phyloP scores from a whole-genome alignment of 2,888 invertebrate genomes.

The Isoperla grammatica region DNA sequence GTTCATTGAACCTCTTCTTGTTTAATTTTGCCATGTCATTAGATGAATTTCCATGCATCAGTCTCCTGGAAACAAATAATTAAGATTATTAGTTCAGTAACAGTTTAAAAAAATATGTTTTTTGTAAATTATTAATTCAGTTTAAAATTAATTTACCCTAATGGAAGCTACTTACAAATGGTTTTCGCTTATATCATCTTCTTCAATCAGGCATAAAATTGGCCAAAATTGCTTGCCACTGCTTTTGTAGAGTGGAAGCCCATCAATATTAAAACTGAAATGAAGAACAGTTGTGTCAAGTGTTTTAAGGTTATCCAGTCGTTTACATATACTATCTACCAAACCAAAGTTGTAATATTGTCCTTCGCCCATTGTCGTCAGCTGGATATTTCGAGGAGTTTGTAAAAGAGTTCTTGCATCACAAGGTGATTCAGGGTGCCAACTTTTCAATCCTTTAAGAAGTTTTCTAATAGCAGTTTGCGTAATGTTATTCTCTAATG shows the following conservation, averaged over 20 bases:
- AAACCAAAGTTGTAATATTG: constrained; percentile 11
- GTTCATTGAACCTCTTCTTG: not conserved
- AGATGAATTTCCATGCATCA: not conserved
- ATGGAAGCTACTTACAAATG: constrained; percentile 17
- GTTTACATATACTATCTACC: not conserved
- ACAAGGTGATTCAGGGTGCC: not conserved
- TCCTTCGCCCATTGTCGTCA: not conserved
- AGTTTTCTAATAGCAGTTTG: not conserved
- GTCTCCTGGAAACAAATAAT: not conserved
- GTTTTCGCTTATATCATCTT: not conserved
- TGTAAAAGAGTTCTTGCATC: too few species aligned
- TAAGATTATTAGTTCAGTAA: not conserved
- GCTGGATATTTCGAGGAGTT: not conserved
- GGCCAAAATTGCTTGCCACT: constrained; percentile 29
- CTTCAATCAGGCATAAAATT: constrained; percentile 22
- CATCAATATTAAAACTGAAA: constrained; percentile 21
- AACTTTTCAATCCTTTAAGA: not conserved
- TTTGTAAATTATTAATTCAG: not conserved
- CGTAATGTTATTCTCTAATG: not conserved
- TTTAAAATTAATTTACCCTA: too few species aligned
- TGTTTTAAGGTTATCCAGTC: not conserved
- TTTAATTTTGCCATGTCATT: not conserved
- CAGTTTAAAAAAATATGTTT: not conserved
- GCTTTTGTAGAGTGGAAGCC: constrained; percentile 29
- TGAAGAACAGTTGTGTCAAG: not conserved